Conservation (phyloP, 1,140 invertebrate genomes). For the Drosophila ohnishii region DNA sequence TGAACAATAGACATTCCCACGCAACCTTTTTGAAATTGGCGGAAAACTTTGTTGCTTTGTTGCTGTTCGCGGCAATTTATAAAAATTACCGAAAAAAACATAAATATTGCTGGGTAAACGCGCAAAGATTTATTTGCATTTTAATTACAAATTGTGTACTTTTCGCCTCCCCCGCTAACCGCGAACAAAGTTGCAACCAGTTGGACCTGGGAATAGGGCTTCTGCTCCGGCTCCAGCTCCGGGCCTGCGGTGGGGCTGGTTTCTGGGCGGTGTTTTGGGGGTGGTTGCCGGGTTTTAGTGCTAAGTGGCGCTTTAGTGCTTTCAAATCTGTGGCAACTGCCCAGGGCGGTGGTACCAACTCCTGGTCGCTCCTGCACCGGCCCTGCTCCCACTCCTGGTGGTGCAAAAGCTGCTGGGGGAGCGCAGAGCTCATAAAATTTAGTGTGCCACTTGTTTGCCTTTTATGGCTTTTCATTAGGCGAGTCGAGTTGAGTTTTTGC, state of each 20-base stretch:
- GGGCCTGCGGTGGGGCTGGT: neutral
- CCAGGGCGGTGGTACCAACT: constrained; percentile 25
- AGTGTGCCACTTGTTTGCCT: constrained; percentile 78
- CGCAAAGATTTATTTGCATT: constrained; percentile 74
- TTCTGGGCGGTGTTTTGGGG: constrained; percentile 21
- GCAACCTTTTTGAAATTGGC: neutral
- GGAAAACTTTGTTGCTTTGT: neutral
- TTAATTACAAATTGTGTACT: constrained; percentile 70
- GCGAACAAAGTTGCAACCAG: constrained; percentile 28
- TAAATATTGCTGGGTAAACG: constrained; percentile 35
- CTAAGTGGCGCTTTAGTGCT: constrained; percentile 77
- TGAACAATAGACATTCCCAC: neutral
- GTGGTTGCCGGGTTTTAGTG: constrained; percentile 58
- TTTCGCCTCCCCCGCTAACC: constrained; percentile 10
- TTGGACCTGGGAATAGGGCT: constrained; percentile 24
- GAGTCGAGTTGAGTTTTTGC: constrained; percentile 23
- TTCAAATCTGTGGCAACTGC: constrained; percentile 68
- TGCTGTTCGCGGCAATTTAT: constrained; percentile 57
- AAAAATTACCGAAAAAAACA: constrained; percentile 45
- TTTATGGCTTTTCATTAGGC: constrained; percentile 79
- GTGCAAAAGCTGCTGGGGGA: constrained; percentile 26
- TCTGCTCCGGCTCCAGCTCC: neutral
- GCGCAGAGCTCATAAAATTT: constrained; percentile 63
- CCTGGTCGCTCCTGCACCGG: neutral
- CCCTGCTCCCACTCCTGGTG: constrained; percentile 3